phyloP scores from a whole-genome alignment of 2,113 vertebrate species.

The Proteles cristata region DNA sequence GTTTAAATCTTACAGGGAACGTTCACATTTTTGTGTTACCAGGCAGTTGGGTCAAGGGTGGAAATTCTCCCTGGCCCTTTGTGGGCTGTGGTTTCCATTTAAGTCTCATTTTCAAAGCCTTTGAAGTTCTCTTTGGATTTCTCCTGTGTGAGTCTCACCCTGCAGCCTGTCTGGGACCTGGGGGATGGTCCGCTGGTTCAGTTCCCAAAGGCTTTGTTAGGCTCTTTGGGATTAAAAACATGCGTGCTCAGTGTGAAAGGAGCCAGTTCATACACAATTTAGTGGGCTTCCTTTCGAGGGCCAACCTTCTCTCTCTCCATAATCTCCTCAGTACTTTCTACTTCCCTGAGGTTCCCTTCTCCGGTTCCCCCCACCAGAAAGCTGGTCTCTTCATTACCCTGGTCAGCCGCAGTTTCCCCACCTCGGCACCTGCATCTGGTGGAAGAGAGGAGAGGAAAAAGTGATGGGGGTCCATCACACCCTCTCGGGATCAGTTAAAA shows the following conservation, averaged over 20 bases:
- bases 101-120: not conserved
- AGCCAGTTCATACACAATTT: not conserved
- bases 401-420: not conserved
- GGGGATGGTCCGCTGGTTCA: not conserved
- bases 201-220: not conserved
- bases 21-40: not conserved
- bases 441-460: not conserved
- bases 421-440: not conserved
- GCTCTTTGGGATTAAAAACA: not conserved
- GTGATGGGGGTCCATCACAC: not conserved
- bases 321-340: not conserved
- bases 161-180: not conserved
- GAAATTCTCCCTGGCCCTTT: not conserved
- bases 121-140: not conserved
- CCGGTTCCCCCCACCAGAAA: not conserved
- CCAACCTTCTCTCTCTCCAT: not conserved
- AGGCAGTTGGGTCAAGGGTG: not conserved
- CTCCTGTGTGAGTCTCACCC: not conserved
- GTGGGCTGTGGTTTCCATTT: not conserved
- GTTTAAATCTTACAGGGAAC: not conserved
- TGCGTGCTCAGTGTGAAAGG: not conserved
- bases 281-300: not conserved
- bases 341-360: not conserved
- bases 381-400: not conserved
- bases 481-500: not conserved